Percentiles rank a stretch among this genome's conserved stretches.
phyloP scores from a whole-genome alignment of 1,140 invertebrate genomes.

The Lepidostoma basale region DNA sequence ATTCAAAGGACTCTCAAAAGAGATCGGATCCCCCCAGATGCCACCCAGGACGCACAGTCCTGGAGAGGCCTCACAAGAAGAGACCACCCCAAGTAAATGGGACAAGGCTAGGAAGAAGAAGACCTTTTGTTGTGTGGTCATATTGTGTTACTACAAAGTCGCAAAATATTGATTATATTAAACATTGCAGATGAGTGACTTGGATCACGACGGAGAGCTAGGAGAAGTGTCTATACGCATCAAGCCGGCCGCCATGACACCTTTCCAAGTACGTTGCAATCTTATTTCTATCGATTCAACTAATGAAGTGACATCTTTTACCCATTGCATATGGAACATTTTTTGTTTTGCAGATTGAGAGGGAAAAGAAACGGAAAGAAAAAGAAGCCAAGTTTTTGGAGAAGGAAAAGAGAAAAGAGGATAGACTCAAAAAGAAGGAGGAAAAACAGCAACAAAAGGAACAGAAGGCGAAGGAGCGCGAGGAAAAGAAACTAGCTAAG shows the following conservation, averaged over 20 bases:
- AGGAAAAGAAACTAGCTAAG: conserved; percentile 56
- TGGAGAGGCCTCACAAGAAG: no score
- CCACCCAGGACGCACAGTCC: no score
- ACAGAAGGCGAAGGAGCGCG: conserved; percentile 56
- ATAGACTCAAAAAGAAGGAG: conserved; percentile 66
- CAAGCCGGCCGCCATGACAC: conserved; percentile 3
- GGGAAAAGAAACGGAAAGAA: conserved; percentile 56
- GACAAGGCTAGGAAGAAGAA: no score
- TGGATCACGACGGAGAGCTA: conserved; percentile 32
- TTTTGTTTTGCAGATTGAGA: conserved; percentile 49
- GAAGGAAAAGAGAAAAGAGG: conserved; percentile 65
- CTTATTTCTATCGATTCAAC: neutral
- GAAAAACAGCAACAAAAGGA: conserved; percentile 67
- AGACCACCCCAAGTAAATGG: no score
- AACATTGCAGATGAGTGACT: conserved; percentile 27
- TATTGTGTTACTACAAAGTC: no score
- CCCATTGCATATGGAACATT: neutral
- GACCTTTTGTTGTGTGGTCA: no score
- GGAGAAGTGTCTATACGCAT: conserved; percentile 24
- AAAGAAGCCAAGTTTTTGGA: conserved; percentile 61
- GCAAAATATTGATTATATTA: neutral
- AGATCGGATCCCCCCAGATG: no score
- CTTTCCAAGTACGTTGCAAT: conserved; percentile 33
- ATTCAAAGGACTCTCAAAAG: no score
- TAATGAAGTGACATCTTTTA: neutral